phyloP scores from a whole-genome alignment of 1,140 invertebrate genomes.

The Metopolophium dirhodum region DNA sequence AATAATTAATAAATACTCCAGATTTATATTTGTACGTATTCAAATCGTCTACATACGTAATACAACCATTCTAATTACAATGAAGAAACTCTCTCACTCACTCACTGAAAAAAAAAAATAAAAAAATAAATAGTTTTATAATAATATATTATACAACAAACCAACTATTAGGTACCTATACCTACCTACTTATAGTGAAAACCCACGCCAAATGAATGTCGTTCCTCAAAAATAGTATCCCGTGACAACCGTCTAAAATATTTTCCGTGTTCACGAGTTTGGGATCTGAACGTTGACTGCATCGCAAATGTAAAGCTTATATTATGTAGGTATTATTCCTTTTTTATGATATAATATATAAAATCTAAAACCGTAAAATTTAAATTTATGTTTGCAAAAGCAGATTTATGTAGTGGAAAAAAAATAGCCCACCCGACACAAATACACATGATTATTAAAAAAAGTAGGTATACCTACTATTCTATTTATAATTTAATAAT shows the following conservation, averaged over 20 bases:
- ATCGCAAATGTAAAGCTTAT: not conserved
- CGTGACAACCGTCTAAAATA: constrained; percentile 38
- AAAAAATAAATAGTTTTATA: not conserved
- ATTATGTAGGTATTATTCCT: constrained; percentile 16
- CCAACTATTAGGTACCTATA: not conserved
- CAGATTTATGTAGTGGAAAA: not conserved
- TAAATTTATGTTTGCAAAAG: not conserved
- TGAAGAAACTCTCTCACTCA: too few species aligned
- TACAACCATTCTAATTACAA: not conserved
- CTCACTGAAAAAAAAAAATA: not conserved
- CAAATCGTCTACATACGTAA: not conserved
- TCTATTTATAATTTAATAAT: not conserved
- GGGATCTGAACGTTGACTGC: not conserved
- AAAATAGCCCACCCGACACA: not conserved
- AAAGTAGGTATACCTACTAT: not conserved
- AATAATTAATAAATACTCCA: not conserved
- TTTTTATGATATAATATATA: constrained; percentile 7
- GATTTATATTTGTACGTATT: not conserved
- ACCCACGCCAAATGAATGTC: not conserved
- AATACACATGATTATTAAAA: not conserved
- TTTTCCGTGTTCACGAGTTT: constrained; percentile 22
- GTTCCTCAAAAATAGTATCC: not conserved
- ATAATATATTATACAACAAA: not conserved
- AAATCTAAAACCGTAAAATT: not conserved
- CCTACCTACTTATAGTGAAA: not conserved